A percentile compares a stretch with the other conserved stretches of the same genome.
These are phyloP conservation scores for Tineola bisselliella DNA, from an alignment of 2,888 invertebrate species.

Conservation along the genomic window DNA sequence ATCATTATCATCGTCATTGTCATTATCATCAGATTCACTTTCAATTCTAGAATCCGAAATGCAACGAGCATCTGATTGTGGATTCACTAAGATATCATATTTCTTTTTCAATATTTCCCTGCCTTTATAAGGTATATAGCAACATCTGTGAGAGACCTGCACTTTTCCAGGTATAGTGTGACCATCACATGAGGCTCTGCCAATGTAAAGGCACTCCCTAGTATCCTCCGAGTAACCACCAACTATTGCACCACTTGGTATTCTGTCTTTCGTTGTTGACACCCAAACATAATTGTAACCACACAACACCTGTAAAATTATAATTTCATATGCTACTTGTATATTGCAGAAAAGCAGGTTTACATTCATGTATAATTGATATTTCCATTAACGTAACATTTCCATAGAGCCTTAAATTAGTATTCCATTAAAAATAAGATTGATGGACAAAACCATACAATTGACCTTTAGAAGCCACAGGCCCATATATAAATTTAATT, in stretches of 20 bases:
- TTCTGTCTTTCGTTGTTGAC: slow-evolving; percentile 58
- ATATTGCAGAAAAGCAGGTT: too few species aligned
- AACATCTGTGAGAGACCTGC: slow-evolving; percentile 73
- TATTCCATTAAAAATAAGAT: too few species aligned
- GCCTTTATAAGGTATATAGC: slow-evolving; percentile 72
- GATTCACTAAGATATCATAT: not conserved
- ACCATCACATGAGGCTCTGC: slow-evolving; percentile 75
- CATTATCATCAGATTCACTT: not conserved
- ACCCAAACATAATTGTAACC: slow-evolving; percentile 62
- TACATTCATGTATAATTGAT: too few species aligned
- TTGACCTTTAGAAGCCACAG: too few species aligned
- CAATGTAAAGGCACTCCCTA: slow-evolving; percentile 67
- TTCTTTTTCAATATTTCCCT: slow-evolving; percentile 27
- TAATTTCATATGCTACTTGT: too few species aligned
- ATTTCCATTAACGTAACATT: too few species aligned
- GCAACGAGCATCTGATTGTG: not conserved
- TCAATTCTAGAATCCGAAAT: not conserved
- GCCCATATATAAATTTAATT: too few species aligned
- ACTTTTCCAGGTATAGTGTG: slow-evolving; percentile 82
- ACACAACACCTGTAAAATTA: slow-evolving; percentile 33
- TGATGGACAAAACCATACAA: too few species aligned
- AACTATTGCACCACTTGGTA: slow-evolving; percentile 75
- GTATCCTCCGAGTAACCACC: slow-evolving; percentile 66
- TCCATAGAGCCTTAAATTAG: too few species aligned
- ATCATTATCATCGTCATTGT: not conserved